These are phyloP conservation scores for Oscheius sp. DNA, from an alignment of 2,888 invertebrate species.

Conservation along the genomic window DNA sequence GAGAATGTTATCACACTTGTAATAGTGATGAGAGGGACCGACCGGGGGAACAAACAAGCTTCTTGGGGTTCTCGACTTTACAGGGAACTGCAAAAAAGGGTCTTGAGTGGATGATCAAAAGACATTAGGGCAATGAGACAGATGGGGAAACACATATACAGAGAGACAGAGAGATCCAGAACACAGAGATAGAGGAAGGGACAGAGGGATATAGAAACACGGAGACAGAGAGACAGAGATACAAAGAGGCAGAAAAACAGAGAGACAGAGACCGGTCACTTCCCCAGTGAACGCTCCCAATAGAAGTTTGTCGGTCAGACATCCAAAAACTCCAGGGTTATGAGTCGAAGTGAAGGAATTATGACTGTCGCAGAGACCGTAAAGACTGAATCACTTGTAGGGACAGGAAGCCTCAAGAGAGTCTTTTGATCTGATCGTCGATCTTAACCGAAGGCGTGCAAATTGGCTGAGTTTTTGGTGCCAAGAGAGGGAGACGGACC, in stretches of 20 bases:
- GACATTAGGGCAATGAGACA: not conserved
- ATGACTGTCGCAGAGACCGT: not conserved
- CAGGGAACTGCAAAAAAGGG: not conserved
- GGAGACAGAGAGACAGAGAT: not conserved
- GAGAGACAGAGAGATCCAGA: not conserved
- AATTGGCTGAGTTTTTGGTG: too few species aligned
- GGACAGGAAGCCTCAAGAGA: too few species aligned
- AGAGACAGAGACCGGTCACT: not conserved
- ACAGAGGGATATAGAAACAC: not conserved
- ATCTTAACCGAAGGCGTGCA: too few species aligned
- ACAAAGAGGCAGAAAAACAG: not conserved
- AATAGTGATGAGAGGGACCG: not conserved
- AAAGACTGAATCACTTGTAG: too few species aligned
- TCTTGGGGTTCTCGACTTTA: constrained; percentile 4
- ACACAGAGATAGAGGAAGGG: not conserved
- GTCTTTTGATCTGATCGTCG: too few species aligned
- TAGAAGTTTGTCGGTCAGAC: not conserved
- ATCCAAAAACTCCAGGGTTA: not conserved
- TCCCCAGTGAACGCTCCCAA: not conserved
- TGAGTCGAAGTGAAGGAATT: not conserved
- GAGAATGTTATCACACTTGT: too few species aligned
- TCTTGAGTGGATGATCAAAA: not conserved
- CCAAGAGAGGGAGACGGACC: too few species aligned
- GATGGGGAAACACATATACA: not conserved
- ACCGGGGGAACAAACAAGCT: not conserved